phyloP scores from a whole-genome alignment of 2,888 invertebrate genomes.

The Apoda limacodes region DNA sequence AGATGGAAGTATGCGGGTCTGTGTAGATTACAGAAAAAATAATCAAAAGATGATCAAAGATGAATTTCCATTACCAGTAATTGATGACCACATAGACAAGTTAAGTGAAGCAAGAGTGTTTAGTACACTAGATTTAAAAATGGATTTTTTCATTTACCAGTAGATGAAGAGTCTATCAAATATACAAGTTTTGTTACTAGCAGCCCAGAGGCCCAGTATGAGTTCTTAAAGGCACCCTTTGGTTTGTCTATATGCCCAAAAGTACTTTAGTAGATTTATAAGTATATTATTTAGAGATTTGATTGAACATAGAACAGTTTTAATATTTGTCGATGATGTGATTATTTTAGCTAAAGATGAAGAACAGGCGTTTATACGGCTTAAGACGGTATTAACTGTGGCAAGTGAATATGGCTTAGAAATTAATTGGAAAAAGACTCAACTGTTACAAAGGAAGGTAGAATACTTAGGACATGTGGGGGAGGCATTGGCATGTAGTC shows the following conservation, averaged over 20 bases:
- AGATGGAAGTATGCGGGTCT: constrained; percentile 7
- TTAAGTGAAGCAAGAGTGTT: too few relatives aligned
- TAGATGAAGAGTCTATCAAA: constrained; percentile 23
- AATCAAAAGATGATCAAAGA: constrained; percentile 33
- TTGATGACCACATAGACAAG: too few relatives aligned
- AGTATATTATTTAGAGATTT: constrained; percentile 7
- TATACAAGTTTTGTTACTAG: too few relatives aligned
- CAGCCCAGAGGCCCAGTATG: constrained; percentile 30
- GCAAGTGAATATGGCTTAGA: constrained; percentile 6
- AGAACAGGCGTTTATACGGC: constrained; percentile 2
- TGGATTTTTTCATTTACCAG: constrained; percentile 31
- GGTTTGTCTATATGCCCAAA: too few relatives aligned
- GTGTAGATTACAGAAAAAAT: constrained; percentile 14
- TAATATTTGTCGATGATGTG: constrained; percentile 7
- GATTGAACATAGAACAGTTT: constrained; percentile 1
- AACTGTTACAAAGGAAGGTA: too few relatives aligned
- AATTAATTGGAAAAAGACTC: too few relatives aligned
- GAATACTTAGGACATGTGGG: constrained; percentile 8
- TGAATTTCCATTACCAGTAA: too few relatives aligned
- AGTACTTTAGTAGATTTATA: too few relatives aligned
- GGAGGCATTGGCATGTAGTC: too few relatives aligned
- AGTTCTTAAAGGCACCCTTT: constrained; percentile 31
- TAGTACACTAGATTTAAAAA: constrained; percentile 25
- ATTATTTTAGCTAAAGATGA: constrained; percentile 5
- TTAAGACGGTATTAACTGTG: constrained; percentile 3